phyloP scores from a whole-genome alignment of 2,888 invertebrate genomes.

The Nymphalis urticae region DNA sequence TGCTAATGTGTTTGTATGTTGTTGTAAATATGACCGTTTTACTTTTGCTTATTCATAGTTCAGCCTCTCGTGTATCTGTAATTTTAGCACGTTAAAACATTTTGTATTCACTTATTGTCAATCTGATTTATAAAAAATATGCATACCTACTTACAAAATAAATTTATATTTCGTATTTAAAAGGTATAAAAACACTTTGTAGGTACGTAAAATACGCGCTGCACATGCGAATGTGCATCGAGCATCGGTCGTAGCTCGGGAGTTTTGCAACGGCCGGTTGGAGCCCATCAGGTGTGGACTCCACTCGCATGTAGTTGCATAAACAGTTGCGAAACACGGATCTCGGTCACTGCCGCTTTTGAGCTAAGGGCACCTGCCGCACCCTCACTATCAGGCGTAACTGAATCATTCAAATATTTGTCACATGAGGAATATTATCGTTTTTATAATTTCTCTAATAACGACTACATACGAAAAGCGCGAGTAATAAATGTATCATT shows the following conservation, averaged over 20 bases:
- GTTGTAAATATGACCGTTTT: background rate
- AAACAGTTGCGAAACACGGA: slow-evolving; percentile 72
- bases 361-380: slow-evolving; percentile 57
- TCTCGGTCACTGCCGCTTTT: slow-evolving; percentile 79
- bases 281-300: slow-evolving; percentile 70
- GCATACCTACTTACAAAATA: background rate
- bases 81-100: slow-evolving; percentile 6
- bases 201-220: slow-evolving; percentile 40
- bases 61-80: background rate
- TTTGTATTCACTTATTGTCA: background rate
- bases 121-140: slow-evolving; percentile 11
- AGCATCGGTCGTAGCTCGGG: slow-evolving; percentile 47
- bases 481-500: background rate
- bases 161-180: slow-evolving; percentile 9
- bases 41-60: background rate
- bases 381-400: slow-evolving; percentile 47
- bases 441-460: background rate
- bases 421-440: slow-evolving; percentile 16
- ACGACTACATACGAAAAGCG: background rate
- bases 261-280: slow-evolving; percentile 68
- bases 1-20: background rate
- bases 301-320: slow-evolving; percentile 77
- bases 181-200: slow-evolving; percentile 35
- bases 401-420: slow-evolving; percentile 35
- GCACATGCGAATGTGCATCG: slow-evolving; percentile 56